These are phyloP conservation scores for Mormyrus lacerda DNA, from an alignment of 2,113 vertebrate species.

Conservation along the genomic window DNA sequence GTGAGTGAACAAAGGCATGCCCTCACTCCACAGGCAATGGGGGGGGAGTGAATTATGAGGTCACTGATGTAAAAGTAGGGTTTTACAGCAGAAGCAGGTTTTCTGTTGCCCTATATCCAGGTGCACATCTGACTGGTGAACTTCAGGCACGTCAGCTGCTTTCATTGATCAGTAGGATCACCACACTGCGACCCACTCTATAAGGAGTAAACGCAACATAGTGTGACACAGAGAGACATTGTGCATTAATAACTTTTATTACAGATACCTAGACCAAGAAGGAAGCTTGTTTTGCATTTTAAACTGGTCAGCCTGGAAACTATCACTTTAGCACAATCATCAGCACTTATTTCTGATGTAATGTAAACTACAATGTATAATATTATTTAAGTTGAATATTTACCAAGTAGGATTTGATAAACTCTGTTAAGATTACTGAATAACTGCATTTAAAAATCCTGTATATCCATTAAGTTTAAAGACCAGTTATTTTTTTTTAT, in stretches of 20 bases:
- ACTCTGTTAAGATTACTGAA: not conserved
- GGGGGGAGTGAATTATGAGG: not conserved
- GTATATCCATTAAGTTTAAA: not conserved
- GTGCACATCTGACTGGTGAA: not conserved
- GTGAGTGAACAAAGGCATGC: conserved; percentile 33
- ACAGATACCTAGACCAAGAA: not conserved
- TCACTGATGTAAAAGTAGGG: not conserved
- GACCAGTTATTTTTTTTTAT: not conserved
- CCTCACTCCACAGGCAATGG: not conserved
- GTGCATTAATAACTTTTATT: not conserved
- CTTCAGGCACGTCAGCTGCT: not conserved
- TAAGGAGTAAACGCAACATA: not conserved
- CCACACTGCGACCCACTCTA: not conserved
- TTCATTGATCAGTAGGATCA: not conserved
- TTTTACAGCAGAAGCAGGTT: not conserved
- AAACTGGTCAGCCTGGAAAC: not conserved
- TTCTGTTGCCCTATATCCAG: not conserved
- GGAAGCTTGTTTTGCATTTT: not conserved
- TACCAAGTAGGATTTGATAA: not conserved
- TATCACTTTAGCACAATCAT: not conserved
- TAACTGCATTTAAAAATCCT: not conserved
- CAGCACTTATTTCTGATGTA: not conserved
- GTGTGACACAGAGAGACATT: not conserved
- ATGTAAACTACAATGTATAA: not conserved
- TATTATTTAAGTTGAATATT: not conserved